Percentiles rank a stretch among this genome's conserved stretches.
Conservation (phyloP, 1,140 invertebrate genomes). For the Philaenus spumarius region DNA sequence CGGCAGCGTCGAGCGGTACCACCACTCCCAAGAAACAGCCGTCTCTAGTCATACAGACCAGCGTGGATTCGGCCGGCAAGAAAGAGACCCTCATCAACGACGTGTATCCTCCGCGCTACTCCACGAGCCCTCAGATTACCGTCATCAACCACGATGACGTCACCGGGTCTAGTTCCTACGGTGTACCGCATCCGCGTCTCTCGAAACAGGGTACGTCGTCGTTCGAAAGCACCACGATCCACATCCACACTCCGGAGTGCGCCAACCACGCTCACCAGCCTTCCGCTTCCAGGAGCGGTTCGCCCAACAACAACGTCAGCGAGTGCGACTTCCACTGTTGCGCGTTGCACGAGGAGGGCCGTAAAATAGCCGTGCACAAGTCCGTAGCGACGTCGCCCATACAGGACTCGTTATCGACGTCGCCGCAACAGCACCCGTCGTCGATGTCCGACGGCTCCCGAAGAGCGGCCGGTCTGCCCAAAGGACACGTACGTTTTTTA, state of each 20-base stretch:
- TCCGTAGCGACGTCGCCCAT: constrained; percentile 86
- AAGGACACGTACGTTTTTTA: constrained; percentile 64
- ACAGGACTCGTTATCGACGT: constrained; percentile 67
- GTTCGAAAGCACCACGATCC: constrained; percentile 54
- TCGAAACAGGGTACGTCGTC: constrained; percentile 62
- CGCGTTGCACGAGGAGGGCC: constrained; percentile 86
- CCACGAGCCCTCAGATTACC: constrained; percentile 73
- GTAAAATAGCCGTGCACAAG: constrained; percentile 83
- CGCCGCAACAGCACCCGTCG: constrained; percentile 49
- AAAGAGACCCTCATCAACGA: constrained; percentile 50
- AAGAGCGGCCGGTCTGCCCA: constrained; percentile 27
- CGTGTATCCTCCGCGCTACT: constrained; percentile 42
- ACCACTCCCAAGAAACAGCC: constrained; percentile 58
- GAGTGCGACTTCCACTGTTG: constrained; percentile 95
- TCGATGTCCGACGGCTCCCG: constrained; percentile 39
- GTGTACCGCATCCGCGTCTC: constrained; percentile 39
- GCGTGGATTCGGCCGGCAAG: constrained; percentile 50
- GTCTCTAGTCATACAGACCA: constrained; percentile 68
- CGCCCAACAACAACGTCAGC: constrained; percentile 50
- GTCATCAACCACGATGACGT: constrained; percentile 81
- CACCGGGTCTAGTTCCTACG: constrained; percentile 32
- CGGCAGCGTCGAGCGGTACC: constrained; percentile 49
- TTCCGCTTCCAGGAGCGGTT: constrained; percentile 49
- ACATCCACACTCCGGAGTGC: constrained; percentile 79
- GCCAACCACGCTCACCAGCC: constrained; percentile 63